phyloP scores from a whole-genome alignment of 1,140 invertebrate species.

The Megalopta genalis region DNA sequence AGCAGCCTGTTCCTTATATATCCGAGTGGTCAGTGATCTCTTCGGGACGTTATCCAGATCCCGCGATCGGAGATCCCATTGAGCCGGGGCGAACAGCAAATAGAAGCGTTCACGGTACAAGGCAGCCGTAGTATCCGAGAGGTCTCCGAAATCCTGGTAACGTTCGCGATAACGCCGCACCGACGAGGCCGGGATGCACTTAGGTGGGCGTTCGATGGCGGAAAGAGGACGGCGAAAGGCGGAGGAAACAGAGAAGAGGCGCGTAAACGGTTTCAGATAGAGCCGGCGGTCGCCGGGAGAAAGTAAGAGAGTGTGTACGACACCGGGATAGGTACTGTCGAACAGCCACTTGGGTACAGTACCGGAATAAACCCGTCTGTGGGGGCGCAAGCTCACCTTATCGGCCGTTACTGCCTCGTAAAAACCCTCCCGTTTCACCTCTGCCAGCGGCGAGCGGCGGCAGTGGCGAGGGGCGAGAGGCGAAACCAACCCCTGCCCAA shows the following conservation, averaged over 20 bases:
- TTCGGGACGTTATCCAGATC: background rate
- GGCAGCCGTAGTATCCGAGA: background rate
- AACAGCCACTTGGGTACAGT: constrained; percentile 79
- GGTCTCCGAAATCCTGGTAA: constrained; percentile 12
- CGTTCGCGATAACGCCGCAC: constrained; percentile 11
- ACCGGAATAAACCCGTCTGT: constrained; percentile 75
- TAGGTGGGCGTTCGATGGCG: background rate
- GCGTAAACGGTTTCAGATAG: constrained; percentile 72
- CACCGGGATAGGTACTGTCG: constrained; percentile 66
- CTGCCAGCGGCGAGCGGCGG: constrained; percentile 49
- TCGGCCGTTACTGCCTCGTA: constrained; percentile 81
- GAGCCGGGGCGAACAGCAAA: background rate
- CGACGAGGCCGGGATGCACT: background rate
- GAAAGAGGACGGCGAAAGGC: background rate
- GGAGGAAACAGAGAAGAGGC: constrained; percentile 6
- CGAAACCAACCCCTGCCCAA: constrained; percentile 48
- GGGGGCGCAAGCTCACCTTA: constrained; percentile 78
- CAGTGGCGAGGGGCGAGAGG: background rate
- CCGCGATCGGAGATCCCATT: background rate
- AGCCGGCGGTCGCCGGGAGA: constrained; percentile 49
- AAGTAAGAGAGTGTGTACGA: constrained; percentile 55
- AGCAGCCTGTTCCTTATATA: too few relatives aligned
- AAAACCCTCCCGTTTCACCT: constrained; percentile 75
- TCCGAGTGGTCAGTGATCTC: too few relatives aligned
- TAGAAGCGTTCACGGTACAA: background rate